These are phyloP conservation scores for Polyodon spathula DNA, from an alignment of 2,113 vertebrate genomes.

Conservation along the genomic window DNA sequence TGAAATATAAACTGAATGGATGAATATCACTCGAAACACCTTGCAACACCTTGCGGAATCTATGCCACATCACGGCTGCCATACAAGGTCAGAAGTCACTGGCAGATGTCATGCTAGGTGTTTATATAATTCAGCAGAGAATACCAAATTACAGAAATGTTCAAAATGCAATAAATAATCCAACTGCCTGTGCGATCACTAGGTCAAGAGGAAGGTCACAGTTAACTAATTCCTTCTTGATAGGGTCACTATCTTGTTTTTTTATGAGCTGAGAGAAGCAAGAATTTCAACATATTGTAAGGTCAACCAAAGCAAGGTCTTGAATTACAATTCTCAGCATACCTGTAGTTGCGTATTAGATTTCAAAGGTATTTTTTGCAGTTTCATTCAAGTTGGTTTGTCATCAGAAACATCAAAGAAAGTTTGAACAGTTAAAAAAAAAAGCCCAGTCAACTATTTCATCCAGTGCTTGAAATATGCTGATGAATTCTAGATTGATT, in stretches of 20 bases:
- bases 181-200: neutral
- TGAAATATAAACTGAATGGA: too few relatives aligned
- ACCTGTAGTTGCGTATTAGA: neutral
- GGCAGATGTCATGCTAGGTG: too few relatives aligned
- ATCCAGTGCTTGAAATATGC: too few relatives aligned
- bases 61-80: too few relatives aligned
- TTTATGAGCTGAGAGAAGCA: too few relatives aligned
- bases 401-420: neutral
- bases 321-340: neutral
- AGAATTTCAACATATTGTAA: neutral
- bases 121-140: too few relatives aligned
- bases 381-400: neutral
- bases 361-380: neutral
- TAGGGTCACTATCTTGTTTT: neutral
- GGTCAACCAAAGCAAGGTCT: neutral
- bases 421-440: neutral
- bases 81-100: too few relatives aligned
- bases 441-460: too few relatives aligned
- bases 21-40: too few relatives aligned
- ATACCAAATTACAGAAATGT: too few relatives aligned
- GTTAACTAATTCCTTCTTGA: neutral
- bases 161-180: neutral
- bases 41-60: too few relatives aligned
- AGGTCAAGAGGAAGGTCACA: neutral
- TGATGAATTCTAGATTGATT: too few relatives aligned